These are phyloP conservation scores for Acromyrmex charruanus DNA, from an alignment of 1,140 invertebrate genomes.

Conservation along the genomic window DNA sequence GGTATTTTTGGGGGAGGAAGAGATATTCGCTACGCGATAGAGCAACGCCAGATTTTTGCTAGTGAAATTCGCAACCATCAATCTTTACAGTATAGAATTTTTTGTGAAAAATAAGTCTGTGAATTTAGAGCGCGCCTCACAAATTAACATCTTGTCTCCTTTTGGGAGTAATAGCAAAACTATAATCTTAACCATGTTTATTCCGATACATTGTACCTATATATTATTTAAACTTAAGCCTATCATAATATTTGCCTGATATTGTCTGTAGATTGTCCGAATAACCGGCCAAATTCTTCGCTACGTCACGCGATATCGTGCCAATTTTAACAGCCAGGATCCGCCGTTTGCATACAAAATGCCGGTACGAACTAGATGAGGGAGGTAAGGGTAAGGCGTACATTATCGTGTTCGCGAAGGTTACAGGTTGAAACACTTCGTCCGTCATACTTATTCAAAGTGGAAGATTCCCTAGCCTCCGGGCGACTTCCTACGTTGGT, in stretches of 20 bases:
- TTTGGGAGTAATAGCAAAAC: neutral
- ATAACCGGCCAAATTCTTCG: constrained; percentile 34
- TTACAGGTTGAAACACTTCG: constrained; percentile 61
- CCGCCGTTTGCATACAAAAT: constrained; percentile 56
- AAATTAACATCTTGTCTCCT: neutral
- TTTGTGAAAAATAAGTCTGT: neutral
- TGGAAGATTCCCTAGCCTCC: constrained; percentile 57
- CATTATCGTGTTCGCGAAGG: constrained; percentile 52
- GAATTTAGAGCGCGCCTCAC: neutral
- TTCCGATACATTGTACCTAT: neutral
- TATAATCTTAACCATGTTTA: neutral
- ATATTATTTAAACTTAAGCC: neutral
- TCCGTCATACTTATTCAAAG: constrained; percentile 63
- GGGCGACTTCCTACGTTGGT: constrained; percentile 53
- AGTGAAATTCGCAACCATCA: neutral
- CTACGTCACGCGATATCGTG: constrained; percentile 44
- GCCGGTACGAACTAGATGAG: neutral
- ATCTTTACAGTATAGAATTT: neutral
- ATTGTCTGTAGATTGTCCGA: constrained; percentile 17
- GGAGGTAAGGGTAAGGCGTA: constrained; percentile 19
- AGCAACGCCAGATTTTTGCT: neutral
- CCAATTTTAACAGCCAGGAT: constrained; percentile 41
- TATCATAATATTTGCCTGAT: neutral
- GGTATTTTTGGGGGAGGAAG: neutral
- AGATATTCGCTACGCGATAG: neutral